Evolutionary conservation across 2,888 invertebrate genomes (phyloP), one percentile per base, ranked within the genome.

Genomic region (Leptopilina syphax): DNA sequence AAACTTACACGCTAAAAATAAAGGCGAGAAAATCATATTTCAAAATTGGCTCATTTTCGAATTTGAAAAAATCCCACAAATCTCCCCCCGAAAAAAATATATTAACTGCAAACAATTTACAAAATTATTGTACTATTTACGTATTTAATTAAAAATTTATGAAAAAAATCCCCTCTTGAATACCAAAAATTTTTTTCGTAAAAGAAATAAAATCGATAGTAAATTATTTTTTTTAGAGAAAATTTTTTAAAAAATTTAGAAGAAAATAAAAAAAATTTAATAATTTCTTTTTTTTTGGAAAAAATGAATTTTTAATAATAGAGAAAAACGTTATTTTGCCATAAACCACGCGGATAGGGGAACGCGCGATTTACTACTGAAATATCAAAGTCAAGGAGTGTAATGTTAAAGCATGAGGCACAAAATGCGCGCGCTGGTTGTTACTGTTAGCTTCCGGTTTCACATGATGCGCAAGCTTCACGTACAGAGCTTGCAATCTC

Each of bases 331-430:
- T 9, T 57, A n/a, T n/a, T 24, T n/a, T 41, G 9, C n/a, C 24
- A 70, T 70, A 73, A 41, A 57, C 57, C 73, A 60, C 34, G 57
- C 73, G 57, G 3, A 57, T 8, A 34, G 73, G 27, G 24, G 57
- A 73, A 73, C 54, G 34, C 73, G 73, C 73, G 73, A 12, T 41
- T 73, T 73, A 73, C 73, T 73, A 73, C 73, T 73, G 73, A 57
- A 63, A 34, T 54, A 34, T 54, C 57, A 57, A 41, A 73, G 73
- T 34, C 57, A 54, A 57, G 27, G 34, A 73, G 34, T 9, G 27
- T 41, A 41, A 34, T 73, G 73, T 73, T 13, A 57, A 73, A 73
- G 57, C 73, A n/a, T 41, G 57, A 50, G 50, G n/a, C 41, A 70
- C 8, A 57, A 73, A 73, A 27, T 73, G 73, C 73, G 73, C 73